Base-by-base conservation (phyloP, 1,140 invertebrate genomes). In the Sitobion miscanthi region DNA sequence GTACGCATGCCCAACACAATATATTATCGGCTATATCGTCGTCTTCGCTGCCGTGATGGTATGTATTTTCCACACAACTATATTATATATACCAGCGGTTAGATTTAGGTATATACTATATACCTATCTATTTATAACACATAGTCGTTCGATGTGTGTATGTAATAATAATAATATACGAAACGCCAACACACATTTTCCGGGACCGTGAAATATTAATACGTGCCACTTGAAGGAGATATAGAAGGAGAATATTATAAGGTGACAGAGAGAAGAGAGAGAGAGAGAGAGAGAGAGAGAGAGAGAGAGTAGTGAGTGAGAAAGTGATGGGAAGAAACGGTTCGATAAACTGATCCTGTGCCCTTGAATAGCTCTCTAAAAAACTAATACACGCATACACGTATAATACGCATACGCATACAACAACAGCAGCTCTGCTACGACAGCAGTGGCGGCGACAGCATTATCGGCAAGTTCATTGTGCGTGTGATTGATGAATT, bases 131-230 rank as follows among this genome's bases (percentile, higher is more conserved):
- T 35, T 20, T n/a, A n/a, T n/a, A 49, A 77, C 14, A 87, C 14
- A 45, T 87, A 47, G 17, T 87, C n/a, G 25, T 30, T n/a, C 35
- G 45, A 49, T 49, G 30, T 52, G 20, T 52, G n/a, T 23, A n/a
- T 47, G 14, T 49, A 30, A 87, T n/a, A n/a, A 23, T 21, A 23
- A 35, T 21, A 23, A 14, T 87, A 62, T 69, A 25, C 38, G 89
- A 45, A 62, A 69, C 57, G 42, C 89, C 38, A 42, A 62, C 54
- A 45, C 89, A 38, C 25, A 62, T 90, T 69, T 69, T 62, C 57
- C 89, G 38, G 49, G 88, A 92, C 91, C 91, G 91, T 92, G 77
- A 92, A 92, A 92, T 92, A 92, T 92, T 86, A 86, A 92, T 54
- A 90, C 88, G 52, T 42, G 88, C 88, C 23, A 42, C 52, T 90